Evolutionary conservation across 2,797 vertebrate species (phyloP), one percentile per base, ranked within the genome.

Genomic region (Sylvilagus floridanus): DNA sequence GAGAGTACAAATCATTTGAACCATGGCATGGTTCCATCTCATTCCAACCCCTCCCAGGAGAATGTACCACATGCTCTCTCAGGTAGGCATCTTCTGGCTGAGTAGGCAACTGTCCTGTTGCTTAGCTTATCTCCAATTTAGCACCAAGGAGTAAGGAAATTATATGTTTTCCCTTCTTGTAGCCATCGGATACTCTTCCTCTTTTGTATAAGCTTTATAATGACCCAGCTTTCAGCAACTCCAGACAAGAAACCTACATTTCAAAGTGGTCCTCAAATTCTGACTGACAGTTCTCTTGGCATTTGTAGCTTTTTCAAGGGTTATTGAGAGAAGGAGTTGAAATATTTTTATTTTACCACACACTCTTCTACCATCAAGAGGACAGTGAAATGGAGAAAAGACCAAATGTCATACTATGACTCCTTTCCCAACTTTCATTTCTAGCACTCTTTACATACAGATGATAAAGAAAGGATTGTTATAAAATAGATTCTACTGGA

Each of bases 351-450:
- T 21, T 60, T 92, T 47, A 24, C 2, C 21, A 69, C 32, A 79
- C 2, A 8, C 12, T 22, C 7, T 11, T 73, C 35, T 17, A 84
- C 54, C n/a, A 26, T 28, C n/a, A 72, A 42, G 50, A 84, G 84
- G 77, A 72, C 73, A 54, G n/a, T 10, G 76, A 95, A 81, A 92
- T n/a, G 69, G 47, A 90, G 54, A 92, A 92, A 83, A 92, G 57
- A 37, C 32, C 26, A 52, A 32, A 1, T 66, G 54, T 62, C 52
- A 84, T 63, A 28, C 32, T 75, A 26, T 88, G 52, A 85, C 10
- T 54, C 16, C n/a, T 47, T 66, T 16, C 28, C 24, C 54, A 57
- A 16, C 54, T 57, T 17, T 3, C 17, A 50, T 60, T 79, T 91
- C 65, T 86, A 69, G 16, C 50, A 72, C 28, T 47, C 47, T 83